Evolutionary conservation across 1,140 invertebrate genomes (phyloP).

Genomic region (Oncopeltus fasciatus): DNA sequence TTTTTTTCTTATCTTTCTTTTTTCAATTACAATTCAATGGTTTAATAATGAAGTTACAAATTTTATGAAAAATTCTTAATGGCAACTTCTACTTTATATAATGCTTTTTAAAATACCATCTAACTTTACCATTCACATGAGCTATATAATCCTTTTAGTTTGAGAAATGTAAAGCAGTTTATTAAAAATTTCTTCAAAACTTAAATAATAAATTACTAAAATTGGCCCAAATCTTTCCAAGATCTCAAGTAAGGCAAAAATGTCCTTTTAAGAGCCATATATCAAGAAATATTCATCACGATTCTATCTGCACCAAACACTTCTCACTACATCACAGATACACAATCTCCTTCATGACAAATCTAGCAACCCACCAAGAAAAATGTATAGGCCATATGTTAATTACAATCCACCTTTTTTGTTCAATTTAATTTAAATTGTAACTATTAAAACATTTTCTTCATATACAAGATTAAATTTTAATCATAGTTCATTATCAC

Average conservation of each 20-base stretch:
- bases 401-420: slow-evolving; percentile 6
- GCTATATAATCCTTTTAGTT: neutral
- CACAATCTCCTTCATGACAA: neutral
- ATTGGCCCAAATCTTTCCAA: slow-evolving; percentile 1
- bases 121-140: neutral
- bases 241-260: neutral
- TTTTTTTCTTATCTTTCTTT: no score
- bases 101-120: neutral
- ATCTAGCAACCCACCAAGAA: neutral
- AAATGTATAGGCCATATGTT: slow-evolving; percentile 7
- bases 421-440: neutral
- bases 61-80: no score
- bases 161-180: neutral
- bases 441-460: neutral
- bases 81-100: neutral
- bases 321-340: slow-evolving; percentile 9
- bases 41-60: no score
- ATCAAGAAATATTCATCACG: slow-evolving; percentile 1
- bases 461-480: neutral
- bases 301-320: neutral
- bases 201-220: neutral
- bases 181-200: neutral
- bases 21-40: no score
- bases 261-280: neutral
- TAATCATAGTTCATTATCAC: slow-evolving; percentile 5